Conservation (phyloP, 2,113 vertebrate genomes). For the Bambusicola thoracicus region DNA sequence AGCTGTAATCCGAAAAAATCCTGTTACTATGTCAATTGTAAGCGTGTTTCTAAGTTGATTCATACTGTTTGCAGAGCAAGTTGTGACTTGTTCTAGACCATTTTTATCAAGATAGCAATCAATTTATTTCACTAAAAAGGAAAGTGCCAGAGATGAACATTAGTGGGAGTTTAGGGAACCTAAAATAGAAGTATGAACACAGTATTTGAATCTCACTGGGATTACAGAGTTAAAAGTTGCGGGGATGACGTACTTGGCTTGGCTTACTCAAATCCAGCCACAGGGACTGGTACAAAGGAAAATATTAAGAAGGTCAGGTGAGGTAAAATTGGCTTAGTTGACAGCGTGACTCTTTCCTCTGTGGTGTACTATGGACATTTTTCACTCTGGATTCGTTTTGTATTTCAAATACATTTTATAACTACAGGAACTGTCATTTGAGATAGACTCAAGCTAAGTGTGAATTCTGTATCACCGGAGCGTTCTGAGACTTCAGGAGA, state of each 20-base stretch:
- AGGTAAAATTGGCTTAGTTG: not conserved
- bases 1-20: not conserved
- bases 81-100: not conserved
- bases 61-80: not conserved
- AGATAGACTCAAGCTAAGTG: not conserved
- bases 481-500: not conserved
- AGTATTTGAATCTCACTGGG: accelerated
- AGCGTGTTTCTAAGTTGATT: not conserved
- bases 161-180: not conserved
- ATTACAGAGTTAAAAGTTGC: not conserved
- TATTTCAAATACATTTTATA: not conserved
- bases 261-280: not conserved
- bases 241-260: not conserved
- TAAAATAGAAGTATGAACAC: not conserved
- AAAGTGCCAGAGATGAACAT: not conserved
- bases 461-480: not conserved
- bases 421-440: not conserved
- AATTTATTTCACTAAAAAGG: not conserved
- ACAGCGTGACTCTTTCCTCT: not conserved
- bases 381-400: not conserved
- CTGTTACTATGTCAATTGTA: not conserved
- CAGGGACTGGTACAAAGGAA: not conserved
- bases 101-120: not conserved
- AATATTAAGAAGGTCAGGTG: not conserved
- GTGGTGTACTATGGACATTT: not conserved